A percentile compares a stretch with the other conserved stretches of the same genome.
Conservation (phyloP, 2,888 invertebrate species). For the Tinea trinotella region DNA sequence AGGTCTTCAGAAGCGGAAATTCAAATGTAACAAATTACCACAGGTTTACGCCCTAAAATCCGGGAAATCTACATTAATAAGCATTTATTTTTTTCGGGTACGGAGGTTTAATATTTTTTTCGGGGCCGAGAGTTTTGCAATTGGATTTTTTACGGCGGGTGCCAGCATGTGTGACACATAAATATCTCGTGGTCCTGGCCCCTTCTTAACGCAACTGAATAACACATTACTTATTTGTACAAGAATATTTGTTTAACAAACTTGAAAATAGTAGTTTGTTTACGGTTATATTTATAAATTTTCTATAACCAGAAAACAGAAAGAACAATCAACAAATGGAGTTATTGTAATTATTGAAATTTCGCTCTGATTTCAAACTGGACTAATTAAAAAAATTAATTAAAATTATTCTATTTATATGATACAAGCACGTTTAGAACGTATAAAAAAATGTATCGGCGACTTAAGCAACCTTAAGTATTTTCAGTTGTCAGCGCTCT, state of each 20-base stretch:
- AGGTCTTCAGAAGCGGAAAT: constrained; percentile 2
- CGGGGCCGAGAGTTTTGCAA: neutral
- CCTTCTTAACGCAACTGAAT: neutral
- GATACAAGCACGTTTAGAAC: too few relatives aligned
- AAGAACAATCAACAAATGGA: too few relatives aligned
- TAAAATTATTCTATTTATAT: too few relatives aligned
- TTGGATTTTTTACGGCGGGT: neutral
- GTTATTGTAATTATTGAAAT: too few relatives aligned
- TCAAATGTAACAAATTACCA: constrained; percentile 12
- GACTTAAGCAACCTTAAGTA: too few relatives aligned
- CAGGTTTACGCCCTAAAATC: constrained; percentile 10
- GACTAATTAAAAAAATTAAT: too few relatives aligned
- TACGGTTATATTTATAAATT: too few relatives aligned
- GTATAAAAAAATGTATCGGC: too few relatives aligned
- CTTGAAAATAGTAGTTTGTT: too few relatives aligned
- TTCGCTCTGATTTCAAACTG: too few relatives aligned
- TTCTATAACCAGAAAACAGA: too few relatives aligned
- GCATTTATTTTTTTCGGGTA: constrained; percentile 14
- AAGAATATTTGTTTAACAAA: neutral
- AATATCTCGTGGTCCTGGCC: neutral
- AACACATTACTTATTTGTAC: neutral
- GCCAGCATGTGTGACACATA: constrained; percentile 10
- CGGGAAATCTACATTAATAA: constrained; percentile 13
- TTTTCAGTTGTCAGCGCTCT: too few relatives aligned
- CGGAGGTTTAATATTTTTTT: constrained; percentile 4